Base-by-base conservation (phyloP, 2,113 vertebrate species). In the Dromaius novaehollandiae region DNA sequence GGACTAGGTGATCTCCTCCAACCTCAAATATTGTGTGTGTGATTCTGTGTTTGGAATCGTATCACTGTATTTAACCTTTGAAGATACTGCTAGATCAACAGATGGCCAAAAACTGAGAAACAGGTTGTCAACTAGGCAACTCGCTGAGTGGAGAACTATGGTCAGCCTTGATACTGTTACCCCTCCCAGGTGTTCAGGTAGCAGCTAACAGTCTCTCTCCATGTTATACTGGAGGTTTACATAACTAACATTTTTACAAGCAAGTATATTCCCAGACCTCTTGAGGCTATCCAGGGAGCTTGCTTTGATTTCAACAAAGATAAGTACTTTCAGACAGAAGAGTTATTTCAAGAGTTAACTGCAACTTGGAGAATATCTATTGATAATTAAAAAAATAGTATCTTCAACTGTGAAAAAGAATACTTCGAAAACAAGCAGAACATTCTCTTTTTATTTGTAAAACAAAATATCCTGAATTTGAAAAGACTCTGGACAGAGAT, bases 171-270 rank as follows among this genome's bases (percentile, higher is more conserved):
- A 40, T 5, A 55, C 14, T 30, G 38, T 3, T 34, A 36, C 13
- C 9, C 9, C n/a, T 56, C 13, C 8, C 8, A 30, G 34, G 0
- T 0, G 36, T 7, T 10, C n/a, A 86, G 9, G 12, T 15, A 48
- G 5, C 17, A 75, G 56, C 8, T 53, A 75, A 58, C 4, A n/a
- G 13, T 58, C 70, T 64, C 24, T 40, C 36, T 65, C 16, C 11
- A 13, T n/a, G 65, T 21, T 28, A 32, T 13, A 70, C 10, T 38
- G n/a, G 70, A 53, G 4, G 20, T 61, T 69, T 64, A 46, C 14
- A 69, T 20, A 68, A 26, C 50, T 13, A 92, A 56, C 26, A 88
- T 18, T 11, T 38, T 73, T n/a, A 14, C 36, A 53, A 66, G 9
- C 28, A 18, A 69, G 32, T 44, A 30, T 15, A 5, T 13, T 46